Evolutionary conservation across 2,797 vertebrate species (phyloP).

Genomic region (Chiroxiphia lanceolata): DNA sequence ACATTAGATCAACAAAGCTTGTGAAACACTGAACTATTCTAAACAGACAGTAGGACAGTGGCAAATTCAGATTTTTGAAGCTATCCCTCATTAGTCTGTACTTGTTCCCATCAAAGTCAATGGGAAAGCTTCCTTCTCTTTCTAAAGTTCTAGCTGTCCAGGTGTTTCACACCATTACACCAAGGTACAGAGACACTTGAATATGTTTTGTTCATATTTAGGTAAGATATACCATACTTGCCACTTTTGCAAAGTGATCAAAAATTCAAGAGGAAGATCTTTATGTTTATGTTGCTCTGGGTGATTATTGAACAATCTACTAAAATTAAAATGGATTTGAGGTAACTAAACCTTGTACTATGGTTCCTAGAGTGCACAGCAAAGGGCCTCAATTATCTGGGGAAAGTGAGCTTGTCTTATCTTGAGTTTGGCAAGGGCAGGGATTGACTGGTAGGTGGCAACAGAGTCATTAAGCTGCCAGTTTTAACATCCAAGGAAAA

Average conservation of each 20-base stretch:
- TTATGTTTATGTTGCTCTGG: background rate
- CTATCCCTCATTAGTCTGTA: background rate
- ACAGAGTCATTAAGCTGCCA: conserved; percentile 67
- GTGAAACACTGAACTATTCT: background rate
- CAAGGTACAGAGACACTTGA: background rate
- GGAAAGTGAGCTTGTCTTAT: conserved; percentile 69
- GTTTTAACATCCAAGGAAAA: conserved; percentile 64
- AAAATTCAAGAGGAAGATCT: background rate
- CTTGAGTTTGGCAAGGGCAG: conserved; percentile 69
- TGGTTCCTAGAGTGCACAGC: background rate
- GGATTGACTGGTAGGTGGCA: conserved; percentile 66
- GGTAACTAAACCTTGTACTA: background rate
- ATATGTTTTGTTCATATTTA: background rate
- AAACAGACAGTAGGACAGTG: background rate
- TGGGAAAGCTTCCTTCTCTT: background rate
- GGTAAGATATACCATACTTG: background rate
- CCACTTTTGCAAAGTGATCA: background rate
- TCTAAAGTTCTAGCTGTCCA: background rate
- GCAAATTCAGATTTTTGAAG: background rate
- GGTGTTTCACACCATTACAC: background rate
- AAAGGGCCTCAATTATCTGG: background rate
- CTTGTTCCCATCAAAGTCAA: background rate
- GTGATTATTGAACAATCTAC: background rate
- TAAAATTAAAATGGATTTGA: background rate
- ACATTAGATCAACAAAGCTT: background rate